phyloP scores from a whole-genome alignment of 2,113 vertebrate species.

The Pelecanoides urinatrix region DNA sequence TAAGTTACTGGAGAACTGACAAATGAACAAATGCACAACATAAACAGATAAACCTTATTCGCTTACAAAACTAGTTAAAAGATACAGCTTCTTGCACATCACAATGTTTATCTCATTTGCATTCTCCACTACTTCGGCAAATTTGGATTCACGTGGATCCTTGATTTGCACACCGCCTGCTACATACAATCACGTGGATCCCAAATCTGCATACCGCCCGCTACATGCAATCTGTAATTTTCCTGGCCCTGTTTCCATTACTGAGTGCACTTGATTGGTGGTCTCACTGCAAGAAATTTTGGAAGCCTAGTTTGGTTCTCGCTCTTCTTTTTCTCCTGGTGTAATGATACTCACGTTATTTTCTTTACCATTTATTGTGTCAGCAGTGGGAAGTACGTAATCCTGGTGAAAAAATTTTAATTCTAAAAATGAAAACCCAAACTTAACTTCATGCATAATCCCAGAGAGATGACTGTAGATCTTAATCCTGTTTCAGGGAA shows the following conservation, averaged over 20 bases:
- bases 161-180: not conserved
- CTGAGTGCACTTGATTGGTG: not conserved
- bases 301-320: not conserved
- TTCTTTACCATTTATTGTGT: not conserved
- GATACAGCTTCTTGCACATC: not conserved
- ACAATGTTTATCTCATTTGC: not conserved
- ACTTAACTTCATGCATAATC: not conserved
- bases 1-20: not conserved
- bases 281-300: not conserved
- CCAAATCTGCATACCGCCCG: not conserved
- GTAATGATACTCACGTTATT: not conserved
- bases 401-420: not conserved
- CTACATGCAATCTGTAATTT: not conserved
- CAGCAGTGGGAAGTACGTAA: not conserved
- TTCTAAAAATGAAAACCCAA: not conserved
- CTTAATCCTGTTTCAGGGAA: not conserved
- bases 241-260: not conserved
- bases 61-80: not conserved
- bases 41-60: not conserved
- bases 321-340: not conserved
- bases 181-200: not conserved
- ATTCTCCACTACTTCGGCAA: not conserved
- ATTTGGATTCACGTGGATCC: not conserved
- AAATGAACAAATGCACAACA: not conserved
- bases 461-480: not conserved